Evolutionary conservation across 2,797 vertebrate species (phyloP), one percentile per base, ranked within the genome.

Genomic region (Gadopsis marmoratus): DNA sequence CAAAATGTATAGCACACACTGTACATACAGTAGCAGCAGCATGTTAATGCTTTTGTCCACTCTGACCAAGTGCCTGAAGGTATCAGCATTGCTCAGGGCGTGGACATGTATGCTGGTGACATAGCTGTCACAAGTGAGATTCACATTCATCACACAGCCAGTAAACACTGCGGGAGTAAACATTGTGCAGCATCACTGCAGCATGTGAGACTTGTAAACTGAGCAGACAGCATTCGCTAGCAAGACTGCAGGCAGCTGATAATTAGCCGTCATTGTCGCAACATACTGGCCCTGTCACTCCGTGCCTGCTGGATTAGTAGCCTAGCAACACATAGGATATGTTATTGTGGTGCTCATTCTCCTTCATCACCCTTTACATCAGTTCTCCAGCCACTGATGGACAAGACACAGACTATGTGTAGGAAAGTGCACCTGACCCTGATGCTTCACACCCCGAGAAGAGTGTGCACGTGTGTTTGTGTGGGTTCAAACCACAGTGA

Each of bases 311-410:
- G 76, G 86, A 94, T 90, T 92, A 89, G 94, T 95, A 93, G 92
- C 94, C 77, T 88, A 90, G 94, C 93, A 94, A 95, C 94, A 65
- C 81, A 81, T 89, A 59, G 82, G 79, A 78, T 82, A 90, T 90
- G 51, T 93, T 91, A 88, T 94, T 88, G 87, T 91, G 89, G 88
- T 86, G 81, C 92, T 76, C 63, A 45, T 82, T 89, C 79, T 90
- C 86, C 71, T 82, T 69, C 31, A 76, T 86, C 87, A 71, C 68
- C 82, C 82, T 86, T 87, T 64, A 66, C 78, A 86, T 89, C 63
- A 61, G 45, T 83, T 75, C 58, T 76, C 29, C 68, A 79, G 89
- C 86, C 74, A 72, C 64, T 72, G 70, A 90, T 78, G 65, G 70
- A 58, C 58, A 62, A 43, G 50, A 78, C 37, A 58, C 26, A n/a